Evolutionary conservation across 2,797 vertebrate species (phyloP).

Genomic region (Pristis pectinata): DNA sequence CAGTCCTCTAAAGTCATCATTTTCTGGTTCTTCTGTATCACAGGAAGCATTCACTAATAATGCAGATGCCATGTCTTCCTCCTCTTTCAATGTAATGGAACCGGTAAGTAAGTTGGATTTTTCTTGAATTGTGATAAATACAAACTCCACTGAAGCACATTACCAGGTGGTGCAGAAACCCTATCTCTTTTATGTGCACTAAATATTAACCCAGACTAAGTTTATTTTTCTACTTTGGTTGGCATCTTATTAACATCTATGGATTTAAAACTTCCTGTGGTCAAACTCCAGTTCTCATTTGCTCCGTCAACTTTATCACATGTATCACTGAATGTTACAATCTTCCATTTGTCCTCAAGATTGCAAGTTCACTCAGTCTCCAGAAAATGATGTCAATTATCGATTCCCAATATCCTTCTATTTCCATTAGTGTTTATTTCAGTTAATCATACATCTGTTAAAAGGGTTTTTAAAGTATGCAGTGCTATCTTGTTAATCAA

Average conservation of each 20-base stretch:
- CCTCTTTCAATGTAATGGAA: slow-evolving; percentile 82
- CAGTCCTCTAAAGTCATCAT: background rate
- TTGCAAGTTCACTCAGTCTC: background rate
- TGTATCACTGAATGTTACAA: background rate
- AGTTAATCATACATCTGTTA: no score
- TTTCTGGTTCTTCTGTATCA: background rate
- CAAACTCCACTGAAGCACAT: background rate
- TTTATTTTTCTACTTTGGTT: background rate
- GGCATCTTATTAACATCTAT: background rate
- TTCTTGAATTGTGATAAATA: background rate
- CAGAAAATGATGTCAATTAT: background rate
- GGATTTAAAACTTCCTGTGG: background rate
- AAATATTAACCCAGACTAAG: background rate
- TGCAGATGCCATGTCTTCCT: slow-evolving; percentile 69
- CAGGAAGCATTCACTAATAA: slow-evolving; percentile 48
- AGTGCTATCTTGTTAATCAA: background rate
- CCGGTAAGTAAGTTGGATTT: slow-evolving; percentile 66
- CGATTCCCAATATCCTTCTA: background rate
- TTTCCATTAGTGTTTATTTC: background rate
- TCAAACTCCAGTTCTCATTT: background rate
- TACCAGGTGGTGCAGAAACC: background rate
- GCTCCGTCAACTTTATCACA: background rate
- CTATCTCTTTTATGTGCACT: background rate
- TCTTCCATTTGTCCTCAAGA: background rate
- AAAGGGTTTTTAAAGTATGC: background rate